Evolutionary conservation across 2,888 invertebrate species (phyloP).

Genomic region (Unio pictorum): DNA sequence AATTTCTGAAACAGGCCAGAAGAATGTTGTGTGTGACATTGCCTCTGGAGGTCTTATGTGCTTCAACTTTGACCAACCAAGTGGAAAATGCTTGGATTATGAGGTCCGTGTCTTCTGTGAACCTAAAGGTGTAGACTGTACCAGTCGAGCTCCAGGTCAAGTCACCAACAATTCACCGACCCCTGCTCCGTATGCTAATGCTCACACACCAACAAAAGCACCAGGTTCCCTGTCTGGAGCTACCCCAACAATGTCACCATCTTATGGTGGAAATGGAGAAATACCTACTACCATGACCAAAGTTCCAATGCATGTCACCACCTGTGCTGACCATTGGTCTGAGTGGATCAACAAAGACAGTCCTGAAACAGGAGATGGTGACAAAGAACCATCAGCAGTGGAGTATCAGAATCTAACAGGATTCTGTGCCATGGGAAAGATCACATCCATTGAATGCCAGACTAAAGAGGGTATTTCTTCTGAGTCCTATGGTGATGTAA

Average conservation of each 20-base stretch:
- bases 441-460: constrained; percentile 59
- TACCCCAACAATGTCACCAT: too few species aligned
- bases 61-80: constrained; percentile 59
- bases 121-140: constrained; percentile 71
- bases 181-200: constrained; percentile 5
- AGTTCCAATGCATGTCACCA: constrained; percentile 1
- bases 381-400: constrained; percentile 30
- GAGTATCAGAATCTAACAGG: constrained; percentile 16
- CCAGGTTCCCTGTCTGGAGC: constrained; percentile 3
- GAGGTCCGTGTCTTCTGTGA: constrained; percentile 68
- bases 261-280: too few species aligned
- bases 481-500: constrained; percentile 46
- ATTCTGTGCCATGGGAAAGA: constrained; percentile 50
- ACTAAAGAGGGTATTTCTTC: constrained; percentile 28
- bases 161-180: constrained; percentile 11
- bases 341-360: constrained; percentile 47
- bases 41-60: constrained; percentile 79
- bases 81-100: constrained; percentile 56
- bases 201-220: constrained; percentile 17
- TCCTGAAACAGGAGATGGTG: constrained; percentile 32
- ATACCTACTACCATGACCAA: too few species aligned
- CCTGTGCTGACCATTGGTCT: constrained; percentile 40
- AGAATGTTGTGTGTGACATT: constrained; percentile 35
- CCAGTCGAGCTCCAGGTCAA: constrained; percentile 35
- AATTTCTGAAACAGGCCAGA: constrained; percentile 34